Evolutionary conservation across 2,113 vertebrate species (phyloP), one percentile per base, ranked within the genome.

Genomic region (Hippocampus abdominalis): DNA sequence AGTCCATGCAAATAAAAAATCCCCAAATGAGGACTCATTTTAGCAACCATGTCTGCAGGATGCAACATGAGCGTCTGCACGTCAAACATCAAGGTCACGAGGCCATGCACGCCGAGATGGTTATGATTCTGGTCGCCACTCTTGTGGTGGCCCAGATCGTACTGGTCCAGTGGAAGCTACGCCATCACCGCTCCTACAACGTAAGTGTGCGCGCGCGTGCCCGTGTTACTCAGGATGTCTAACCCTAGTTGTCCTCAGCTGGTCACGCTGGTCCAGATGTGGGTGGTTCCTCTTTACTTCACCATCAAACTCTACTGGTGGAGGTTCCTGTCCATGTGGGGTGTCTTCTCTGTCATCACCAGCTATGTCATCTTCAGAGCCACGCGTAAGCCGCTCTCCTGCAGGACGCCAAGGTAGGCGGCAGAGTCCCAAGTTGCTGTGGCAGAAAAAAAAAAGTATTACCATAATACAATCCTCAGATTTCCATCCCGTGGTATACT

Each of bases 261-360:
- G 93, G 95, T 98, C 89, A 98, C 97, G 60, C 94, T 99, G 74
- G 98, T 99, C 92, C 97, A 99, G 93, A 99, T 99, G 97, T 99
- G 97, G 97, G 95, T 98, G 44, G 96, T 99, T 44, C 97, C 97
- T 29, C 94, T 98, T 64, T 99, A 99, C 89, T 99, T 98, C 91
- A 99, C 97, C 12, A 93, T 96, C 71, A 99, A 98, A 91, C 94
- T 98, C 68, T 92, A 95, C 79, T 99, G 97, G 97, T 98, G 96
- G 97, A 88, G 97, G 77, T 99, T 99, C 90, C 92, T 99, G 71
- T 88, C 91, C 27, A 94, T 96, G 53, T 99, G 97, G 97, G 87
- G 94, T 77, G 84, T 98, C 80, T 99, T 99, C 87, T 98, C 97
- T 0, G 86, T 94, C 1, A 87, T 99, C 89, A 99, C 97, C 9